phyloP scores from a whole-genome alignment of 1,140 invertebrate genomes.

The Marisa cornuarietis region DNA sequence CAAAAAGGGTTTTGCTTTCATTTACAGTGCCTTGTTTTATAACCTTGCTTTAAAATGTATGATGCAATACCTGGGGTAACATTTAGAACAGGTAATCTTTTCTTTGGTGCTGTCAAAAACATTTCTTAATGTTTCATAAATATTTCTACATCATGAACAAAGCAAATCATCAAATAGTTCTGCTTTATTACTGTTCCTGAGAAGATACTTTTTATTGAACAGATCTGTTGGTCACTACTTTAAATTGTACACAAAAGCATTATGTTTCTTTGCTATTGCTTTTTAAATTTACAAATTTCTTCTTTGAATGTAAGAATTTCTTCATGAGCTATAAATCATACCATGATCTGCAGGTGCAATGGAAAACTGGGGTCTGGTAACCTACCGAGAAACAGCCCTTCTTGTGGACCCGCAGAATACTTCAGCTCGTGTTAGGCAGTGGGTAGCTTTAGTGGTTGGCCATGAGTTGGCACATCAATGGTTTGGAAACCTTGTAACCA shows the following conservation, averaged over 20 bases:
- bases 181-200: too few species aligned
- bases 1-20: too few species aligned
- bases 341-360: conserved; percentile 68
- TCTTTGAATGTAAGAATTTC: not conserved
- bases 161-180: too few species aligned
- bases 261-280: not conserved
- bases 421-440: conserved; percentile 76
- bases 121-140: too few species aligned
- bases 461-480: conserved; percentile 86
- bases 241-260: not conserved
- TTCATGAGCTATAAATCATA: not conserved
- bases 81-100: too few species aligned
- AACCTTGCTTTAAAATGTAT: too few species aligned
- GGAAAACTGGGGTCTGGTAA: conserved; percentile 89
- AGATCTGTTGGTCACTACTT: not conserved
- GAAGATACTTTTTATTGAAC: too few species aligned
- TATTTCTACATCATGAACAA: too few species aligned
- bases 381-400: conserved; percentile 83
- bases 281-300: not conserved
- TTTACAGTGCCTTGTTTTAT: too few species aligned
- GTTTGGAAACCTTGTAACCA: conserved; percentile 72
- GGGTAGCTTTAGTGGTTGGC: conserved; percentile 80
- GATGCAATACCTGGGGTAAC: too few species aligned
- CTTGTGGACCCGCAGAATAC: conserved; percentile 81
- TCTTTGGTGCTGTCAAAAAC: too few species aligned